A percentile compares a stretch with the other conserved stretches of the same genome.
Conservation (phyloP, 2,888 invertebrate species). For the Clunio marinus region DNA sequence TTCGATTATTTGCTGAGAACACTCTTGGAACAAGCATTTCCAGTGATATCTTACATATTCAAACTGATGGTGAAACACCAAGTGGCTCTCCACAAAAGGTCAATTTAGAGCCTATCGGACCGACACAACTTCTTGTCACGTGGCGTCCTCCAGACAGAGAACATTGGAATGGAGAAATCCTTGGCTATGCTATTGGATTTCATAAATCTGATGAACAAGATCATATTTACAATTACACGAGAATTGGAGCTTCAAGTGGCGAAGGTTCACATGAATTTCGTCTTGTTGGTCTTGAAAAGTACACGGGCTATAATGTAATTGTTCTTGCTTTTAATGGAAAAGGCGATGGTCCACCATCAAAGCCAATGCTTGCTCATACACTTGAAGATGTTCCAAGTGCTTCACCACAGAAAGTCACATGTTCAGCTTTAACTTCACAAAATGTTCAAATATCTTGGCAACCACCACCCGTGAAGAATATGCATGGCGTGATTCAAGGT, state of each 20-base stretch:
- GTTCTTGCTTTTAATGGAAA: constrained; percentile 77
- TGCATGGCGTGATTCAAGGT: constrained; percentile 67
- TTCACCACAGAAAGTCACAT: constrained; percentile 62
- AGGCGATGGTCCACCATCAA: constrained; percentile 71
- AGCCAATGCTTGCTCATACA: constrained; percentile 54
- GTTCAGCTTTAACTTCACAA: constrained; percentile 65
- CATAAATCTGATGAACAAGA: constrained; percentile 49
- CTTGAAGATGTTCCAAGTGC: constrained; percentile 61
- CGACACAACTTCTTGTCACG: constrained; percentile 66
- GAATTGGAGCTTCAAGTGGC: constrained; percentile 51
- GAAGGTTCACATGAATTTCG: constrained; percentile 58
- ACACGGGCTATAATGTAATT: constrained; percentile 73
- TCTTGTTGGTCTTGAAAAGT: constrained; percentile 65
- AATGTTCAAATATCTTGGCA: constrained; percentile 69
- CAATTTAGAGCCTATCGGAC: constrained; percentile 62
- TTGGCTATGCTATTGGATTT: constrained; percentile 64
- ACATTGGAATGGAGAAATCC: constrained; percentile 69
- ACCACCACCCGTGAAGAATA: constrained; percentile 59
- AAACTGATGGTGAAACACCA: constrained; percentile 61
- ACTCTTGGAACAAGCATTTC: constrained; percentile 59
- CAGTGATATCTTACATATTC: constrained; percentile 56
- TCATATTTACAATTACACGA: constrained; percentile 47
- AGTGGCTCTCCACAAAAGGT: constrained; percentile 67
- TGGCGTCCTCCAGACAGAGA: constrained; percentile 72
- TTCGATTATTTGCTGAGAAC: constrained; percentile 60